phyloP scores from a whole-genome alignment of 2,113 vertebrate species.

The Gallinago jamesoni region DNA sequence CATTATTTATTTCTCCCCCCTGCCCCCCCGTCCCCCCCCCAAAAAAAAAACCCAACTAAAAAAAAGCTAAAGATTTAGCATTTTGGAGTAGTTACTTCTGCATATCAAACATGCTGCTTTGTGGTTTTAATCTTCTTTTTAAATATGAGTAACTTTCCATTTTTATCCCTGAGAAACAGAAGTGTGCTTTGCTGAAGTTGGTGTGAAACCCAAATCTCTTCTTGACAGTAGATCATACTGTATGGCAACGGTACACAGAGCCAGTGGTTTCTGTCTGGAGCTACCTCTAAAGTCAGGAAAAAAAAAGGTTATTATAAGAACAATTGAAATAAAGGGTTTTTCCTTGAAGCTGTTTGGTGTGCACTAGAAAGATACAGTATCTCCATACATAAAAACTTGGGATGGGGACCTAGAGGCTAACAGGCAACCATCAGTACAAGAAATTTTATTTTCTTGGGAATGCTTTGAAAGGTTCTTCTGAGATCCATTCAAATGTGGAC shows the following conservation, averaged over 20 bases:
- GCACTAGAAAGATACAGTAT: background rate
- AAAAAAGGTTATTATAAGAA: background rate
- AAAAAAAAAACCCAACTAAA: background rate
- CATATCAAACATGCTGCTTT: background rate
- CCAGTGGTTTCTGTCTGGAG: background rate
- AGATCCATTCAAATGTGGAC: background rate
- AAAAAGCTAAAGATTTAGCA: background rate
- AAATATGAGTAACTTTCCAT: background rate
- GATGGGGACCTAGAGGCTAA: background rate
- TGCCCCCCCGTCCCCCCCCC: too few relatives aligned
- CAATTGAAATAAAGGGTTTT: background rate
- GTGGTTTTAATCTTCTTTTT: background rate
- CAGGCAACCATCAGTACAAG: background rate
- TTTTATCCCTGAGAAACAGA: background rate
- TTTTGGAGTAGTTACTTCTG: background rate
- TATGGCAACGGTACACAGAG: background rate
- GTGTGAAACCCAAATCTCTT: background rate
- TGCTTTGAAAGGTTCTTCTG: background rate
- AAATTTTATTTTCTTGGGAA: background rate
- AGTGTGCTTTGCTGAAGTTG: background rate
- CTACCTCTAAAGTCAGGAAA: background rate
- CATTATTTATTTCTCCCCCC: background rate
- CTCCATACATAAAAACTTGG: background rate
- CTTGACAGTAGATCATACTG: background rate
- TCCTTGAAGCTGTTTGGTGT: background rate